These are phyloP conservation scores for Bubo blakistoni DNA, from an alignment of 2,113 vertebrate genomes.

Conservation along the genomic window DNA sequence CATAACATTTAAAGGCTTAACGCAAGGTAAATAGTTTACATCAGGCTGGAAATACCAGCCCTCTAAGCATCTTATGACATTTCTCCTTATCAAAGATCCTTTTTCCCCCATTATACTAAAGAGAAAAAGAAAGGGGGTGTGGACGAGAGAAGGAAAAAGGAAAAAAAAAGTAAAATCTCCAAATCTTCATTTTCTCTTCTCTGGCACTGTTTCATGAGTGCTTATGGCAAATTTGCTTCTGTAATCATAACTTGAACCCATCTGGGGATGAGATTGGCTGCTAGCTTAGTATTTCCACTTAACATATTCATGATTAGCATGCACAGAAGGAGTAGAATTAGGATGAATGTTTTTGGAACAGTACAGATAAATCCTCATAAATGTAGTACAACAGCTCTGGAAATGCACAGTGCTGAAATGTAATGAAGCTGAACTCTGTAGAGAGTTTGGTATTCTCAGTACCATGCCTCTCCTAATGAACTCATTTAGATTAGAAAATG, in stretches of 20 bases:
- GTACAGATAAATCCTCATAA: conserved; percentile 84
- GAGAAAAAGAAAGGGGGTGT: rapidly evolving
- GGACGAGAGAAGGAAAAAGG: too few species aligned
- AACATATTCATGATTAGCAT: conserved; percentile 82
- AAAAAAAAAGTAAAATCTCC: background rate
- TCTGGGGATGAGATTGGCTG: conserved; percentile 78
- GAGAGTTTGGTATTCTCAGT: conserved; percentile 82
- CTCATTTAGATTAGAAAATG: conserved; percentile 89
- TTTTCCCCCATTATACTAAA: background rate
- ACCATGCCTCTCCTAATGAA: conserved; percentile 83
- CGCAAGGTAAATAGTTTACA: background rate
- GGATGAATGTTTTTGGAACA: conserved; percentile 84
- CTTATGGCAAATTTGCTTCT: conserved; percentile 79
- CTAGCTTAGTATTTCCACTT: conserved; percentile 77
- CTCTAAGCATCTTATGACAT: background rate
- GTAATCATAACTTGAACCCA: conserved; percentile 81
- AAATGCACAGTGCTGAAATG: conserved; percentile 76
- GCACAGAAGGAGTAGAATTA: conserved; percentile 81
- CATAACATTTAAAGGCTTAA: background rate
- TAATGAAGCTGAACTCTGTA: conserved; percentile 83
- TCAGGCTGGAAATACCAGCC: background rate
- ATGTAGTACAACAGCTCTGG: conserved; percentile 82
- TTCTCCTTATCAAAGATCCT: background rate
- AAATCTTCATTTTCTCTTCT: conserved; percentile 62
- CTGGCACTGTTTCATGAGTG: conserved; percentile 66